Evolutionary conservation across 2,888 invertebrate genomes (phyloP), one percentile per base, ranked within the genome.

Genomic region (Mactromeris polynyma): DNA sequence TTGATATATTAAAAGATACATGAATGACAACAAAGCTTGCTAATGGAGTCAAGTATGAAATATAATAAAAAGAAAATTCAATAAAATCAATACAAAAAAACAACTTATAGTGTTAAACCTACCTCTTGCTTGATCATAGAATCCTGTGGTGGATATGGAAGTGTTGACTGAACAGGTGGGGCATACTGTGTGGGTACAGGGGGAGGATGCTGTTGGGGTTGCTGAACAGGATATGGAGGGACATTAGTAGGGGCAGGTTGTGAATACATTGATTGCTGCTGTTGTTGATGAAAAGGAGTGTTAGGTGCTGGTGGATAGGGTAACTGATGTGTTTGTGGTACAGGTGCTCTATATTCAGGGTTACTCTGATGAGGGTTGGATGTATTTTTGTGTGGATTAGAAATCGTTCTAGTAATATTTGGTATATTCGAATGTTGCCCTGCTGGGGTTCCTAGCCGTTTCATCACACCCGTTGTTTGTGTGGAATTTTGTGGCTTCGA

Each of bases 361-460:
- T 46, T 69, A 46, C 26, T 26, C 19, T 80, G 40, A 21, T 64
- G 79, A 21, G 79, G 79, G 38, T 17, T 69, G 26, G n/a, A 31
- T 21, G 46, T 19, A 77, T 21, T n/a, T 19, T 78, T 78, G 31
- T 38, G 64, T 42, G 77, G 78, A 33, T 80, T 83, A 31, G 89
- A 77, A 26, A 91, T 87, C 4, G 90, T 91, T 40, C 90, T 69
- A 14, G 90, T 91, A 26, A 90, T 85, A 79, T 73, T 89, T 21
- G 64, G 54, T 26, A 88, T 84, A 21, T 40, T 78, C n/a, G 51
- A n/a, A 17, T 79, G 64, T 4, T 51, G 54, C 33, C 86, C 80
- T 26, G 87, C 7, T 46, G 54, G 79, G 21, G 88, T 88, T 31
- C 90, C 90, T 33, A 91, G 85, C 40, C 90, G 36, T 42, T 80